Base-by-base conservation (phyloP, 2,888 invertebrate genomes). In the Ethmia dodecea region DNA sequence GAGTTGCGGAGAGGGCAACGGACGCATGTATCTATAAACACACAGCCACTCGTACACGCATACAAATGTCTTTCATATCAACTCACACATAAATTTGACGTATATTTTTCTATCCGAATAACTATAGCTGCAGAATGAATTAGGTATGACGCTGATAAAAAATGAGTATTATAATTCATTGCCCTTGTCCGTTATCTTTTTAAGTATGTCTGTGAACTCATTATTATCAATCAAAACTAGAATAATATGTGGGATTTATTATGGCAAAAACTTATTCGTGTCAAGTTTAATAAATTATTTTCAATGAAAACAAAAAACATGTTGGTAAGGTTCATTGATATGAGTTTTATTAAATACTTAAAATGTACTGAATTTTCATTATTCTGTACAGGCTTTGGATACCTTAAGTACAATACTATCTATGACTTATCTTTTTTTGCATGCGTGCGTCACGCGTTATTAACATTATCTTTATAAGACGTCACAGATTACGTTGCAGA, bases 1-100 rank as follows among this genome's bases (percentile, higher is more conserved):
- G 80, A 81, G 78, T 80, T 74, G 76, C 60, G 55, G 69, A 58
- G 71, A 73, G 86, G 80, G 80, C 84, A 84, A 83, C 75, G 84
- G 64, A 75, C 86, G 76, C n/a, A 69, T 55, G 63, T 83, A 79
- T 79, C 75, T 77, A 59, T 57, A 66, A 58, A 56, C 57, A 72
- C 60, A 65, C 61, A 63, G 49, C 64, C 54, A 65, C 51, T 45
- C 54, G 54, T 48, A 59, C 60, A 58, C 51, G 55, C 55, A 51
- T 14, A 28, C 33, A 20, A 33, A 33, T 50, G 47, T 53, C 44
- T 53, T 42, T 43, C 51, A 58, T 58, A 63, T 56, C 45, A 46
- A 57, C 47, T 43, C 58, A 61, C 51, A 56, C 49, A 43, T 49
- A 40, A 16, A 50, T 47, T 42, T 49, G 49, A 46, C 41, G 53